phyloP scores from a whole-genome alignment of 2,888 invertebrate genomes.

The Nyleta sp. region DNA sequence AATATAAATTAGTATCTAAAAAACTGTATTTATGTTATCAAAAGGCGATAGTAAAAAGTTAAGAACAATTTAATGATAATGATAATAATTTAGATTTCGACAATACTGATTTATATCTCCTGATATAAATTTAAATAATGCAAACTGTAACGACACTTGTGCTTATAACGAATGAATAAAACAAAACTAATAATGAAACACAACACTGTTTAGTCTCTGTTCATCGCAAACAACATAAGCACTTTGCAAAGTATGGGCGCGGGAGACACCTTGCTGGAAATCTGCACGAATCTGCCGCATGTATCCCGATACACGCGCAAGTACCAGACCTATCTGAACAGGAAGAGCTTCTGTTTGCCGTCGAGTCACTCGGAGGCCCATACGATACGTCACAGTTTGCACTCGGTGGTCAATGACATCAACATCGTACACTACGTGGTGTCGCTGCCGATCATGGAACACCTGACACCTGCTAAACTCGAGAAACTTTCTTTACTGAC shows the following conservation, averaged over 20 bases:
- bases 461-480: constrained; percentile 92
- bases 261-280: constrained; percentile 90
- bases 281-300: constrained; percentile 90
- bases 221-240: constrained; percentile 90
- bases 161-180: no score
- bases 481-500: constrained; percentile 92
- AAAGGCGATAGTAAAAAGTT: no score
- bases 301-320: constrained; percentile 86
- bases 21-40: no score
- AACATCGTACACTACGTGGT: constrained; percentile 92
- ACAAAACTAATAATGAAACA: no score
- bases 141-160: no score
- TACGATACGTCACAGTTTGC: constrained; percentile 89
- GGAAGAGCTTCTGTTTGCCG: constrained; percentile 87
- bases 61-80: no score
- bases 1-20: no score
- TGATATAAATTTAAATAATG: no score
- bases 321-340: constrained; percentile 86
- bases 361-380: constrained; percentile 89
- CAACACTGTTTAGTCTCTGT: constrained; percentile 86
- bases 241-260: constrained; percentile 92
- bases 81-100: no score
- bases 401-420: constrained; percentile 92
- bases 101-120: no score
- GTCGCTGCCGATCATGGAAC: constrained; percentile 94